phyloP scores from a whole-genome alignment of 2,797 vertebrate species.

The Anableps anableps region DNA sequence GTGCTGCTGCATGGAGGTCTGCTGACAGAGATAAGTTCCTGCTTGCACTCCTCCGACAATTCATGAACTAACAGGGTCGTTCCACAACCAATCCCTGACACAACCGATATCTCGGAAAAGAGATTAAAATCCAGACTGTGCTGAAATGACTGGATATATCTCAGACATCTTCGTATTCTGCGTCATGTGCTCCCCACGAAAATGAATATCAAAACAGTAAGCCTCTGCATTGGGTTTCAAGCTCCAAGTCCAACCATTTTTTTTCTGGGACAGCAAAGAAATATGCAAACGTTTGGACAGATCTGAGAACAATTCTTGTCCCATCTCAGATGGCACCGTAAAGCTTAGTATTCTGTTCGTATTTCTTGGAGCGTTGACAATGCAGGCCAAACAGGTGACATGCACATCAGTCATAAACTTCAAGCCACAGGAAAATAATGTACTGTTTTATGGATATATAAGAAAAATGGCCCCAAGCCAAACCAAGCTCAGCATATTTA shows the following conservation, averaged over 20 bases:
- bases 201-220: conserved; percentile 24
- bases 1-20: conserved; percentile 67
- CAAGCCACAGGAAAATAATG: conserved; percentile 66
- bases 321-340: conserved; percentile 30
- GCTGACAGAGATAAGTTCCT: conserved; percentile 72
- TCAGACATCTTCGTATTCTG: conserved; percentile 49
- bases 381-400: conserved; percentile 66
- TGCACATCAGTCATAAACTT: conserved; percentile 68
- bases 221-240: conserved; percentile 31
- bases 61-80: conserved; percentile 54
- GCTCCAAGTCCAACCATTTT: not conserved
- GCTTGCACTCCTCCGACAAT: conserved; percentile 47
- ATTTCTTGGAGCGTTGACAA: conserved; percentile 51
- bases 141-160: conserved; percentile 58
- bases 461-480: conserved; percentile 77
- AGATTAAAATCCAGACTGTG: conserved; percentile 58
- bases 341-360: conserved; percentile 50
- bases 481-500: conserved; percentile 79
- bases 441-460: conserved; percentile 75
- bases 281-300: conserved; percentile 44
- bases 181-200: conserved; percentile 33
- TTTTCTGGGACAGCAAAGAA: conserved; percentile 55
- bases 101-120: conserved; percentile 51
- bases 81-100: conserved; percentile 42
- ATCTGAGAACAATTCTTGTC: conserved; percentile 43